A percentile compares a stretch with the other conserved stretches of the same genome.
phyloP scores from a whole-genome alignment of 2,888 invertebrate species.

The Apotomis betuletana region DNA sequence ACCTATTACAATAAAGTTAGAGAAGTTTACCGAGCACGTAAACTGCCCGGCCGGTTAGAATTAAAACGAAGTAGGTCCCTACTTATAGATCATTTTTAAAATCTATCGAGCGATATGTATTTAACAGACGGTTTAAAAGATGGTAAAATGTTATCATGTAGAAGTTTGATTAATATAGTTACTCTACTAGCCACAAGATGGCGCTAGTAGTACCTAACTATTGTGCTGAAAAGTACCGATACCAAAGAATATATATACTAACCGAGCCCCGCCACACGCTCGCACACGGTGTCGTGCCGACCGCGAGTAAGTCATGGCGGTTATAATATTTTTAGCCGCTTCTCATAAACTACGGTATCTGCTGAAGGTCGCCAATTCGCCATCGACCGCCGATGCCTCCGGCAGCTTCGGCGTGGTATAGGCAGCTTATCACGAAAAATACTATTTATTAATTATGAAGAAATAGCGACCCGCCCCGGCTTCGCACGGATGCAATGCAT shows the following conservation, averaged over 20 bases:
- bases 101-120: too few species aligned
- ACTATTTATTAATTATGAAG: too few species aligned
- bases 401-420: conserved; percentile 21
- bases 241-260: too few species aligned
- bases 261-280: background rate
- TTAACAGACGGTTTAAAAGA: too few species aligned
- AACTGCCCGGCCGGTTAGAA: too few species aligned
- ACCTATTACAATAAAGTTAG: too few species aligned
- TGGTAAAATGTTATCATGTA: background rate
- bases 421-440: background rate
- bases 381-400: conserved; percentile 30
- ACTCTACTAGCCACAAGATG: background rate
- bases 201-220: background rate
- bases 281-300: conserved; percentile 31
- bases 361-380: conserved; percentile 39
- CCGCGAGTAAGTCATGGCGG: conserved; percentile 39
- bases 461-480: too few species aligned
- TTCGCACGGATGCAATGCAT: too few species aligned
- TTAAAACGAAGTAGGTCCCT: too few species aligned
- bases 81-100: too few species aligned
- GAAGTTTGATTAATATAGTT: background rate
- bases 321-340: conserved; percentile 68
- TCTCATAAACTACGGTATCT: conserved; percentile 57
- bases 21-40: too few species aligned
- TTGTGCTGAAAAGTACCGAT: too few species aligned